These are phyloP conservation scores for Hypanus sabinus DNA, from an alignment of 2,113 vertebrate genomes.

Conservation along the genomic window DNA sequence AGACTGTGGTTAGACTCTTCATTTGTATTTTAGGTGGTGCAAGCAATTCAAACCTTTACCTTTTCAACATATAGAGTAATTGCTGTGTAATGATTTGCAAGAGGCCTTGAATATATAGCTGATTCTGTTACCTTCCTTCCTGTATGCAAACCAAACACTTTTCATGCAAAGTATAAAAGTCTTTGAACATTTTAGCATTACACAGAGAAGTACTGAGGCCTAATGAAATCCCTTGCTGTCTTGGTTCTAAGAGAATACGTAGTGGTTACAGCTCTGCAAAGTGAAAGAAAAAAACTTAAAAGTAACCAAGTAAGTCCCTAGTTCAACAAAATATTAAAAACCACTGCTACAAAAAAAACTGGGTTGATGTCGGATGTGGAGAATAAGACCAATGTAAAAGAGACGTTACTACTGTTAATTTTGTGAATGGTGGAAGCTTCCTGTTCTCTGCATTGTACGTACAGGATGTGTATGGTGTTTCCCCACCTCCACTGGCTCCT, in stretches of 20 bases:
- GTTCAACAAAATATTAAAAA: constrained; percentile 9
- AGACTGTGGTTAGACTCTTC: not conserved
- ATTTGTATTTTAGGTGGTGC: not conserved
- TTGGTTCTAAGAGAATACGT: not conserved
- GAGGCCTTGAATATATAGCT: not conserved
- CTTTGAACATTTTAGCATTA: not conserved
- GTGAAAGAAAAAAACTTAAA: not conserved
- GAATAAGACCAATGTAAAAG: not conserved
- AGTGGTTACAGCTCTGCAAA: not conserved
- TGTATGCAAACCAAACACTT: not conserved
- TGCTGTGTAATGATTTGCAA: not conserved
- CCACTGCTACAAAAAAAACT: not conserved
- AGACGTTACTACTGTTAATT: not conserved
- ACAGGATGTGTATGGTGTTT: constrained; percentile 35
- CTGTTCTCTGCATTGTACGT: constrained; percentile 14
- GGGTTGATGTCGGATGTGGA: not conserved
- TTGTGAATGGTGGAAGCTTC: constrained; percentile 36
- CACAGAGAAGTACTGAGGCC: not conserved
- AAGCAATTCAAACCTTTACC: not conserved
- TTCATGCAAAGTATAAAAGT: not conserved
- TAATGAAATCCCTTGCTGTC: not conserved
- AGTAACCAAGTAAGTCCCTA: not conserved
- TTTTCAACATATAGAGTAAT: not conserved
- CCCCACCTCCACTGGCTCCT: constrained; percentile 28
- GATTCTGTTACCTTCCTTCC: not conserved